These are phyloP conservation scores for Pyrrhia umbra DNA, from an alignment of 2,888 invertebrate species.

Conservation along the genomic window DNA sequence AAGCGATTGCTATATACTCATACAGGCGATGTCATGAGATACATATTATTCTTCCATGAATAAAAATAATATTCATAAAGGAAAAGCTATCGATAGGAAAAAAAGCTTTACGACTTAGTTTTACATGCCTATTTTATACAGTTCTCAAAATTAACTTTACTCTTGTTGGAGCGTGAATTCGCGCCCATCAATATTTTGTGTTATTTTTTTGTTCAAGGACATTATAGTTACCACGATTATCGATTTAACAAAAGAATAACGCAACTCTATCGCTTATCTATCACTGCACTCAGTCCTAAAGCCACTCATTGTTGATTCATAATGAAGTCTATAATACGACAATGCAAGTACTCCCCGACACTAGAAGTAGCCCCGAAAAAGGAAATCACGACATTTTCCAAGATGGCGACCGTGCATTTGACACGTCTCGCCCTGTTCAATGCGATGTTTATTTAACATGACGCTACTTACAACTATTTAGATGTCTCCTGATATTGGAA, in stretches of 20 bases:
- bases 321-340: conserved; percentile 56
- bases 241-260: neutral
- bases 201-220: neutral
- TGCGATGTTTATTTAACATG: conserved; percentile 59
- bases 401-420: conserved; percentile 62
- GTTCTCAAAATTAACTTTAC: neutral
- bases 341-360: conserved; percentile 40
- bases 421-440: conserved; percentile 57
- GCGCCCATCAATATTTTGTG: neutral
- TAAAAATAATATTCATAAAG: too few species aligned
- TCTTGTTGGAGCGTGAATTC: neutral
- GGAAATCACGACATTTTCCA: conserved; percentile 82
- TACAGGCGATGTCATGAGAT: neutral
- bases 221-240: too few species aligned
- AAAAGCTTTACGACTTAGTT: neutral
- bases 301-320: conserved; percentile 51
- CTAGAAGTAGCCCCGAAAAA: conserved; percentile 71
- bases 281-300: conserved; percentile 2
- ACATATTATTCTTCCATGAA: too few species aligned
- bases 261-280: conserved; percentile 12
- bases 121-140: neutral
- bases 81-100: too few species aligned
- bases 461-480: conserved; percentile 38
- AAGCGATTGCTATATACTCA: too few species aligned
- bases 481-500: conserved; percentile 57